Evolutionary conservation across 2,113 vertebrate species (phyloP).

Genomic region (Hiodon tergisus): DNA sequence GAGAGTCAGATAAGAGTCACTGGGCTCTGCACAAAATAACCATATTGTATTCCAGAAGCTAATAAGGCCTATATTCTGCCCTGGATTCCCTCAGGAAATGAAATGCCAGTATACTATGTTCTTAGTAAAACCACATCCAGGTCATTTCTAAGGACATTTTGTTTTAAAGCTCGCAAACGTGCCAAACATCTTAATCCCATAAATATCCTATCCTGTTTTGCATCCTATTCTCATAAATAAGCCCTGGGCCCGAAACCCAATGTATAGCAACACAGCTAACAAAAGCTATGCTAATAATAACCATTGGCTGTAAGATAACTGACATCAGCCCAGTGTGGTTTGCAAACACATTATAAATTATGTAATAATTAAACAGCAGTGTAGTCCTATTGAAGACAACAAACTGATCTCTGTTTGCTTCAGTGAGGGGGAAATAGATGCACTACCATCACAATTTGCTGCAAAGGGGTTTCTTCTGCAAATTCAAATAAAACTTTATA

Average conservation of each 20-base stretch:
- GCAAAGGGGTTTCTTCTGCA: constrained; percentile 49
- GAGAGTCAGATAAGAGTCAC: constrained; percentile 16
- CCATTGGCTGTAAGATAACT: constrained; percentile 68
- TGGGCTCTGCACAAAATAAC: constrained; percentile 15
- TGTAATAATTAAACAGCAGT: constrained; percentile 1
- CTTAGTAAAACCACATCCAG: constrained; percentile 10
- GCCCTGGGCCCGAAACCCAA: too few relatives aligned
- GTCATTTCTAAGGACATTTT: neutral
- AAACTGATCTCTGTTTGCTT: constrained; percentile 17
- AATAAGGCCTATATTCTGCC: constrained; percentile 17
- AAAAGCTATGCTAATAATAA: constrained; percentile 45
- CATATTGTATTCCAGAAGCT: constrained; percentile 22
- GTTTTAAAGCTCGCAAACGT: constrained; percentile 25
- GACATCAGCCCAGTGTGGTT: constrained; percentile 67
- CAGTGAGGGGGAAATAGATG: constrained; percentile 48
- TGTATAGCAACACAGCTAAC: too few relatives aligned
- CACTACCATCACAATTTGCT: constrained; percentile 52
- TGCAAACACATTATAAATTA: constrained; percentile 26
- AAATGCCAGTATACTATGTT: constrained; percentile 15
- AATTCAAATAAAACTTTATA: constrained; percentile 76
- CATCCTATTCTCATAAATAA: too few relatives aligned
- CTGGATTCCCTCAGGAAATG: constrained; percentile 27
- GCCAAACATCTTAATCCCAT: neutral
- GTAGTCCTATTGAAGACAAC: neutral
- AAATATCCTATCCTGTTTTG: too few relatives aligned